These are phyloP conservation scores for Drosophila phalerata DNA, from an alignment of 2,888 invertebrate genomes.

Conservation along the genomic window DNA sequence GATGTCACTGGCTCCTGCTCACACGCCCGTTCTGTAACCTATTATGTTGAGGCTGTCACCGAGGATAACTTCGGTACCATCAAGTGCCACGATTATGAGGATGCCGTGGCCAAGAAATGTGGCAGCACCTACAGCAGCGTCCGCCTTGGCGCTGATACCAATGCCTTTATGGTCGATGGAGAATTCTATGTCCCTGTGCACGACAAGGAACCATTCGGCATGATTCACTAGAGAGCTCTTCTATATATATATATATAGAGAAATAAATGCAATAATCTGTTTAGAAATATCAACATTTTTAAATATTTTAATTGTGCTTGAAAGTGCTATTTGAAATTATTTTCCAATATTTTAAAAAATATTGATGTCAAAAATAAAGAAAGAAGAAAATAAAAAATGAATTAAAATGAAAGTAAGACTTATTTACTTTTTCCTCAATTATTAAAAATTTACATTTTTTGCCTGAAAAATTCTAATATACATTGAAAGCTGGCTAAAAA, in stretches of 20 bases:
- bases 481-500: too few relatives aligned
- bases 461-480: too few relatives aligned
- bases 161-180: conserved; percentile 78
- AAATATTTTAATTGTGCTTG: too few relatives aligned
- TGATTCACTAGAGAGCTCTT: conserved; percentile 49
- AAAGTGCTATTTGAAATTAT: too few relatives aligned
- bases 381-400: too few relatives aligned
- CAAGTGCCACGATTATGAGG: conserved; percentile 72
- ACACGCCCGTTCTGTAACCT: conserved; percentile 85
- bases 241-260: not conserved
- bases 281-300: not conserved
- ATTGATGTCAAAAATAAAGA: too few relatives aligned
- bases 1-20: conserved; percentile 84
- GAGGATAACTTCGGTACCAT: conserved; percentile 77
- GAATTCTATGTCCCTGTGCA: conserved; percentile 83
- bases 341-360: too few relatives aligned
- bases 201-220: conserved; percentile 80
- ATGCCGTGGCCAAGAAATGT: conserved; percentile 71
- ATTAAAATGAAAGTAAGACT: too few relatives aligned
- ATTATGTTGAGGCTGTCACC: conserved; percentile 85
- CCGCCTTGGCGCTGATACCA: conserved; percentile 79
- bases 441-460: too few relatives aligned
- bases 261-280: conserved; percentile 18
- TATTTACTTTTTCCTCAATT: too few relatives aligned
- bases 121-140: conserved; percentile 67